These are phyloP conservation scores for Euphydryas editha DNA, from an alignment of 2,888 invertebrate genomes.

Conservation along the genomic window DNA sequence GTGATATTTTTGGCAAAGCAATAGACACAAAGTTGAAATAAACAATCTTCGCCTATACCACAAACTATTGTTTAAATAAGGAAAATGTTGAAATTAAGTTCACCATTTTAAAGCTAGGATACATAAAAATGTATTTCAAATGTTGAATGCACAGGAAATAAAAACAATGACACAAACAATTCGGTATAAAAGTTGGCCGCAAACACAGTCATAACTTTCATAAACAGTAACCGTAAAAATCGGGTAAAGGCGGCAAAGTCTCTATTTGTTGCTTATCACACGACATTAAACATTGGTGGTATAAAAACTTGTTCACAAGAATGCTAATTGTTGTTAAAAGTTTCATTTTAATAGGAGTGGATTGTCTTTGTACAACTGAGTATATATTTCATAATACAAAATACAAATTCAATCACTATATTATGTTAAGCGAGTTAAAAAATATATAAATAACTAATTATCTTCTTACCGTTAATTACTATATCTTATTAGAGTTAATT, in stretches of 20 bases:
- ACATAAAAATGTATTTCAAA: slow-evolving; percentile 23
- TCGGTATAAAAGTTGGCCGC: slow-evolving; percentile 51
- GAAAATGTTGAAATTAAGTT: slow-evolving; percentile 15
- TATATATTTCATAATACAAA: background rate
- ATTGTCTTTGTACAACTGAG: background rate
- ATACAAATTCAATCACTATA: too few relatives aligned
- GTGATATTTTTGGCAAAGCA: slow-evolving; percentile 5
- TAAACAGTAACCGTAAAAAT: slow-evolving; percentile 61
- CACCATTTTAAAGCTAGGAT: slow-evolving; percentile 9
- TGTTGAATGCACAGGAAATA: slow-evolving; percentile 39
- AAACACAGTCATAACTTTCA: slow-evolving; percentile 59
- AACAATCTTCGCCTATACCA: slow-evolving; percentile 1
- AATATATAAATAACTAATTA: too few relatives aligned
- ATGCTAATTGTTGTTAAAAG: background rate
- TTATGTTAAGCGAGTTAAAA: too few relatives aligned
- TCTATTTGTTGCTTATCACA: slow-evolving; percentile 62
- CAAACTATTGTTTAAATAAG: slow-evolving; percentile 2
- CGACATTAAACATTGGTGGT: slow-evolving; percentile 49
- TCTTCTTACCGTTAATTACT: too few relatives aligned
- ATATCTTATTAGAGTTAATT: too few relatives aligned
- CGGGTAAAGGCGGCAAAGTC: slow-evolving; percentile 57
- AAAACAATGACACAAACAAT: slow-evolving; percentile 53
- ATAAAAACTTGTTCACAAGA: slow-evolving; percentile 1
- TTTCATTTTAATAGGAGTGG: background rate
- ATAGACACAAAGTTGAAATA: background rate